These are phyloP conservation scores for Leptogaster cylindrica DNA, from an alignment of 2,888 invertebrate species.

Conservation along the genomic window DNA sequence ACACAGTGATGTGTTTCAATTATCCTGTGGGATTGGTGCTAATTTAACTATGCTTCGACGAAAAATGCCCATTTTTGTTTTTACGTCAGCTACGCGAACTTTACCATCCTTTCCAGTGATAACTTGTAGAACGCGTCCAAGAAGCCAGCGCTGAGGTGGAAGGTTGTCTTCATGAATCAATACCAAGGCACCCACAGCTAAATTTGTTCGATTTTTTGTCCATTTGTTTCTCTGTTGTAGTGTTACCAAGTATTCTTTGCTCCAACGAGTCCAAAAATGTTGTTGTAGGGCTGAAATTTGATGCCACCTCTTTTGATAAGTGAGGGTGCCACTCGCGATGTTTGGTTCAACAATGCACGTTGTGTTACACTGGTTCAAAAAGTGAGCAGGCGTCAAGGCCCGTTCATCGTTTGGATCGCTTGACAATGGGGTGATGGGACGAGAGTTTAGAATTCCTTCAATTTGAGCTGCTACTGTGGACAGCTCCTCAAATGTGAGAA, in stretches of 20 bases:
- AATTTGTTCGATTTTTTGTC: neutral
- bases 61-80: neutral
- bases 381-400: constrained; percentile 44
- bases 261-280: neutral
- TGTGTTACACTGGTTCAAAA: neutral
- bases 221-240: neutral
- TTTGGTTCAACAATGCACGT: neutral
- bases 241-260: neutral
- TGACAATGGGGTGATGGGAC: constrained; percentile 31
- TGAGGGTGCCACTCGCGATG: neutral
- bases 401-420: constrained; percentile 38
- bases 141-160: neutral
- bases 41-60: neutral
- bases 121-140: neutral
- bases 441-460: constrained; percentile 41
- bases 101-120: neutral
- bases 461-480: constrained; percentile 36
- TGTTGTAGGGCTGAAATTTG: neutral
- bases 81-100: neutral
- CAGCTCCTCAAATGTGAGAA: constrained; percentile 40
- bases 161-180: neutral
- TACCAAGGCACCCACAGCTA: neutral
- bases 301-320: neutral
- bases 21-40: neutral
- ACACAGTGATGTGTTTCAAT: neutral